These are phyloP conservation scores for Callosobruchus maculatus DNA, from an alignment of 2,888 invertebrate genomes.

Conservation along the genomic window DNA sequence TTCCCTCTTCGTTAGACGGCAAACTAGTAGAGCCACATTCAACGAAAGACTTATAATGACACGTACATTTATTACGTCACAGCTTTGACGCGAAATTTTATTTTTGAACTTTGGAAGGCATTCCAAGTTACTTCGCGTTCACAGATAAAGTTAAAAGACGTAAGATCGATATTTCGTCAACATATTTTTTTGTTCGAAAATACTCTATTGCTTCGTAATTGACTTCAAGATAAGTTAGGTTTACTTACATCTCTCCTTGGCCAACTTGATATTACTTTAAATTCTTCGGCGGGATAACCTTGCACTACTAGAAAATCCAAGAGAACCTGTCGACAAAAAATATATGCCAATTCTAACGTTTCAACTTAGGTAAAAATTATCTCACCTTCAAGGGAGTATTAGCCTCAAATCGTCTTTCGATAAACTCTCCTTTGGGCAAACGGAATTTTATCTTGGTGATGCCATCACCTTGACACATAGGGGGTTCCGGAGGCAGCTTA, in stretches of 20 bases:
- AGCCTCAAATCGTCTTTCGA: slow-evolving; percentile 74
- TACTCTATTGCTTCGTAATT: neutral
- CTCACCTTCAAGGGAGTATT: slow-evolving; percentile 54
- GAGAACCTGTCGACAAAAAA: slow-evolving; percentile 58
- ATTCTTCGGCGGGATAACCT: slow-evolving; percentile 83
- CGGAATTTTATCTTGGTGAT: slow-evolving; percentile 78
- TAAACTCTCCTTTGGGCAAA: slow-evolving; percentile 70
- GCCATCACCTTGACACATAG: slow-evolving; percentile 53
- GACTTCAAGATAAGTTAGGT: slow-evolving; percentile 3
- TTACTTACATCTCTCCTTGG: slow-evolving; percentile 90
- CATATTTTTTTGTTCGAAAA: too few species aligned
- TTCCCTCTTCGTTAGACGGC: too few species aligned
- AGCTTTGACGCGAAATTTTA: too few species aligned
- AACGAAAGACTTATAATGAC: too few species aligned
- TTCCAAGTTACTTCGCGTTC: too few species aligned
- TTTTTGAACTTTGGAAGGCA: too few species aligned
- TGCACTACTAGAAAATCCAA: slow-evolving; percentile 84
- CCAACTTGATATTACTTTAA: slow-evolving; percentile 90
- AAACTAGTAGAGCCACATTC: too few species aligned
- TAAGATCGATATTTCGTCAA: too few species aligned
- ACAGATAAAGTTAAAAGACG: too few species aligned
- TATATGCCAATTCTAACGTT: slow-evolving; percentile 9
- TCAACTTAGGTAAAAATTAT: neutral
- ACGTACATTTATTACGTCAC: too few species aligned
- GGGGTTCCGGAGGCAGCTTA: slow-evolving; percentile 71